phyloP scores from a whole-genome alignment of 2,797 vertebrate species.

The Avahi laniger region DNA sequence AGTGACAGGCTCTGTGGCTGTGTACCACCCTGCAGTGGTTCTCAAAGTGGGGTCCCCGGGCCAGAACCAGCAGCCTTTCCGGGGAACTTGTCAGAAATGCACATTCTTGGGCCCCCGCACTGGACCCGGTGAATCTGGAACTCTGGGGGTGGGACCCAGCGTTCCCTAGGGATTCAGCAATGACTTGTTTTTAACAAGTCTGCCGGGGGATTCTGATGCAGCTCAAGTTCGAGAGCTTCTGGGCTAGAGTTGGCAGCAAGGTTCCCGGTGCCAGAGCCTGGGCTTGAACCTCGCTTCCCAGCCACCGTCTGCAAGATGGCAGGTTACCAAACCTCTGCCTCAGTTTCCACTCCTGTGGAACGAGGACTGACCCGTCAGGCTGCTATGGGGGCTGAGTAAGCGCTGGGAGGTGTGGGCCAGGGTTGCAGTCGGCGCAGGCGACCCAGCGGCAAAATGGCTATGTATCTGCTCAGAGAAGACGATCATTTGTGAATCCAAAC shows the following conservation, averaged over 20 bases:
- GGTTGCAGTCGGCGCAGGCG: background rate
- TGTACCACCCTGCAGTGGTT: rapidly evolving
- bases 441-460: rapidly evolving
- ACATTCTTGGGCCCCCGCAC: background rate
- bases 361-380: background rate
- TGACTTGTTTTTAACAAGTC: background rate
- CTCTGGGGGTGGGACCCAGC: background rate
- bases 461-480: background rate
- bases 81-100: background rate
- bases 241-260: background rate
- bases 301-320: rapidly evolving
- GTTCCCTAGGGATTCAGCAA: background rate
- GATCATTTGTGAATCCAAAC: too few relatives aligned
- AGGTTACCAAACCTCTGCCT: background rate
- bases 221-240: background rate
- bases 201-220: rapidly evolving
- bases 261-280: rapidly evolving
- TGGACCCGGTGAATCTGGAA: background rate
- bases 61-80: background rate
- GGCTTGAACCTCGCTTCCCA: background rate
- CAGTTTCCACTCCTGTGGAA: rapidly evolving
- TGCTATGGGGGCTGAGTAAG: rapidly evolving
- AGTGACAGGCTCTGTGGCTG: background rate
- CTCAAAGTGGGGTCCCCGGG: background rate
- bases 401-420: background rate